A percentile compares a stretch with the other conserved stretches of the same genome.
phyloP scores from a whole-genome alignment of 2,113 vertebrate species.

The Sprattus sprattus region DNA sequence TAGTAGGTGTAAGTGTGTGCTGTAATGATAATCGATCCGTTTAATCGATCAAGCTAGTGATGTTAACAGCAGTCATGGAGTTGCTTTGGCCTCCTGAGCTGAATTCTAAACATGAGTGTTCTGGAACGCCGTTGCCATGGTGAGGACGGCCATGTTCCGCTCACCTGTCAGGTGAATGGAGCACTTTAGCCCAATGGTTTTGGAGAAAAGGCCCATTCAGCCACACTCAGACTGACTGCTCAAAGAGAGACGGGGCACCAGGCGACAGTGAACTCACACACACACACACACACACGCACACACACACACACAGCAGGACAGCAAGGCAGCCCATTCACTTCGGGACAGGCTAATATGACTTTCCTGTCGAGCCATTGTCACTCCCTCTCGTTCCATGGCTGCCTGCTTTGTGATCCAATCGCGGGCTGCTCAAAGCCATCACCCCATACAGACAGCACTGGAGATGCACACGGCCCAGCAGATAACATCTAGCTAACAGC shows the following conservation, averaged over 20 bases:
- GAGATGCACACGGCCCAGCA: background rate
- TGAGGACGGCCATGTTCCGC: background rate
- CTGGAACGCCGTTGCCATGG: background rate
- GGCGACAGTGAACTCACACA: background rate
- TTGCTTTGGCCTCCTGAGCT: background rate
- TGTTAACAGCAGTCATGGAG: background rate
- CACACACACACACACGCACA: background rate
- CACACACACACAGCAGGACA: background rate
- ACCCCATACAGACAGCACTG: background rate
- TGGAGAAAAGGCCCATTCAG: background rate
- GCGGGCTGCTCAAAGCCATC: background rate
- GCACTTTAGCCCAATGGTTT: background rate
- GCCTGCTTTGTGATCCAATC: background rate
- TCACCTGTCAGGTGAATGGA: background rate
- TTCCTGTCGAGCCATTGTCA: background rate
- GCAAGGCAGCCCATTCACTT: background rate
- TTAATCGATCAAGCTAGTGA: too few species aligned
- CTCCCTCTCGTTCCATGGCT: background rate
- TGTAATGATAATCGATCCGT: too few species aligned
- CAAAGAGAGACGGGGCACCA: background rate
- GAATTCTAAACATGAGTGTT: background rate
- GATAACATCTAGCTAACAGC: background rate
- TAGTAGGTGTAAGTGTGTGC: too few species aligned
- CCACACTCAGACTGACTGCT: background rate
- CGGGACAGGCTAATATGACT: constrained; percentile 3